Conservation (phyloP, 2,797 vertebrate species). For the Urocyon cinereoargenteus region DNA sequence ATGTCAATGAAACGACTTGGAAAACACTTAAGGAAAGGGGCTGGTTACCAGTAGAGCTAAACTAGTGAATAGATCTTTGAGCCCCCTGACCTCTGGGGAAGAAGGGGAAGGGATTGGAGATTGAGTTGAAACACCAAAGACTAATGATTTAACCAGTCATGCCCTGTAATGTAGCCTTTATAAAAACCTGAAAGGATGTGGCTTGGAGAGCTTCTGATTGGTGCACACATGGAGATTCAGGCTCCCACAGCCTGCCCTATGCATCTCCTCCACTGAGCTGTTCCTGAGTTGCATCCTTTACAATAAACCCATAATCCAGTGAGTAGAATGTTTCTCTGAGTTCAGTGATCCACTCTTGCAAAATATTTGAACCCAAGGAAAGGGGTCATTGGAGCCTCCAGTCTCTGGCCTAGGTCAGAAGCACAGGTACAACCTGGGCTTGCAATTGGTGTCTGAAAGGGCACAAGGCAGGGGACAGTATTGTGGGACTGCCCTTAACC, state of each 20-base stretch:
- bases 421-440: background rate
- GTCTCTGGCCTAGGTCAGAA: background rate
- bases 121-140: background rate
- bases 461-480: accelerated
- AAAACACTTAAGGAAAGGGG: background rate
- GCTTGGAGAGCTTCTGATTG: background rate
- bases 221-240: background rate
- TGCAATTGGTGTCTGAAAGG: background rate
- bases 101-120: background rate
- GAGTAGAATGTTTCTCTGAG: background rate
- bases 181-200: background rate
- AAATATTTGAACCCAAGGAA: background rate
- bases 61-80: background rate
- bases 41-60: background rate
- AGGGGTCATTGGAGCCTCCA: background rate
- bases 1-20: background rate
- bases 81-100: background rate
- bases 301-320: background rate
- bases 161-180: background rate
- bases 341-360: background rate
- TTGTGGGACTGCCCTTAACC: background rate
- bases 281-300: background rate
- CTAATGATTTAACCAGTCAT: background rate
- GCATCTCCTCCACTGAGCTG: background rate
- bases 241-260: background rate